Evolutionary conservation across 2,113 vertebrate species (phyloP), one percentile per base, ranked within the genome.

Genomic region (Osmerus mordax): DNA sequence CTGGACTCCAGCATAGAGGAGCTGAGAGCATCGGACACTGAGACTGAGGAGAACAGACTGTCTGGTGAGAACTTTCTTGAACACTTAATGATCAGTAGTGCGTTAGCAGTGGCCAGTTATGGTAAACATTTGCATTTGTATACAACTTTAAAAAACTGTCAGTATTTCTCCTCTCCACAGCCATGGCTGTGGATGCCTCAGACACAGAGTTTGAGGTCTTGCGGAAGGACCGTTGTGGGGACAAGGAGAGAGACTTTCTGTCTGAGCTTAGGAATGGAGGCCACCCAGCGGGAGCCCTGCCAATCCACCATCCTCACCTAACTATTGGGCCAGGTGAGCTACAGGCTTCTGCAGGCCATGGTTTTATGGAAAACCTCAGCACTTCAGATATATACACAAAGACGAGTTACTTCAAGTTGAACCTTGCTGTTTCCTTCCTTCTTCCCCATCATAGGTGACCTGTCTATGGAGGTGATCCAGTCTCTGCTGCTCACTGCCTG

Each of bases 1-100:
- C 14, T 92, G 21, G 85, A 96, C 65, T 67, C 89, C 11, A 95
- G 94, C 86, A 84, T 93, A 1, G 93, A 95, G 81, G 67, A 86
- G 53, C 86, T 96, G 1, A 82, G 80, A 56, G 82, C 53, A n/a
- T 94, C 92, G 0, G 92, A 95, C 28, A 81, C 87, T 1, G 94
- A 95, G 67, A 83, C 79, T 14, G 91, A 94, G 32, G 88, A 91
- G 47, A 47, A 28, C 25, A 28, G 41, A 47, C 41, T 47, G 41
- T 1, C 7, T 9, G 41, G 41, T 47, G 41, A 47, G 41, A 47
- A 47, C 41, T 47, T 47, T 9, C 41, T 11, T 47, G 41, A 47
- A 47, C 41, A 47, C 41, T 47, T 47, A 9, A 47, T 47, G 41
- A 47, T 47, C 41, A 47, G 8, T 15, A 15, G 54, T 15, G 54